Evolutionary conservation across 2,888 invertebrate species (phyloP).

Genomic region (Ryuthela nishihirai): DNA sequence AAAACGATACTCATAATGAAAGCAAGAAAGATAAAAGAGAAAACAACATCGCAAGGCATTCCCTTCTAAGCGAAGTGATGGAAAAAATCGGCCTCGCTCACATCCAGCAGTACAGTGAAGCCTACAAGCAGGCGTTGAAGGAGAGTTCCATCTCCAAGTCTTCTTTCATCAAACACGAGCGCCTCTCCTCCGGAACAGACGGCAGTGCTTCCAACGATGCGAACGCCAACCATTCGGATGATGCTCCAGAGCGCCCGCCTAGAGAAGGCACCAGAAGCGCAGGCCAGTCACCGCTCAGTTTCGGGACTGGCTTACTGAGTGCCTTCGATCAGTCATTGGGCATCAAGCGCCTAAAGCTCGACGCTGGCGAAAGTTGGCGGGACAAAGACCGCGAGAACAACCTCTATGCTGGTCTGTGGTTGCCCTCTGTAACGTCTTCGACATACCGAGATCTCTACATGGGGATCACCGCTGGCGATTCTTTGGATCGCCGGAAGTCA

Average conservation of each 20-base stretch:
- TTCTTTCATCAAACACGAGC: slow-evolving; percentile 18
- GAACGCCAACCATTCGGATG: slow-evolving; percentile 12
- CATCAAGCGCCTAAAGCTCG: slow-evolving; percentile 74
- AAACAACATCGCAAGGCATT: slow-evolving; percentile 47
- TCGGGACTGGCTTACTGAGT: slow-evolving; percentile 70
- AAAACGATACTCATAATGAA: slow-evolving; percentile 5
- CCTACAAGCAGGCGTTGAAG: slow-evolving; percentile 89
- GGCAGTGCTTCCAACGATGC: slow-evolving; percentile 27
- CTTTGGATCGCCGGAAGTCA: slow-evolving; percentile 21
- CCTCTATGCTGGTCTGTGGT: slow-evolving; percentile 67
- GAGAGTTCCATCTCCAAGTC: slow-evolving; percentile 55
- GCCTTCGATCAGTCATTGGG: slow-evolving; percentile 44
- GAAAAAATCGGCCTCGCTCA: slow-evolving; percentile 91
- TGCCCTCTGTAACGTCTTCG: slow-evolving; percentile 60
- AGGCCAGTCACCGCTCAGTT: slow-evolving; percentile 60
- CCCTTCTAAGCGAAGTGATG: slow-evolving; percentile 88
- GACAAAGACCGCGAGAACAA: slow-evolving; percentile 49
- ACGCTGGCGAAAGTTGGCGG: slow-evolving; percentile 52
- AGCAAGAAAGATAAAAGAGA: slow-evolving; percentile 9
- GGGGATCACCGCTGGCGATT: background rate
- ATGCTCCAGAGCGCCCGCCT: slow-evolving; percentile 20
- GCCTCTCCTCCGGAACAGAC: slow-evolving; percentile 37
- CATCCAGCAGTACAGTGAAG: slow-evolving; percentile 93
- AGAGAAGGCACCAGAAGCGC: slow-evolving; percentile 44
- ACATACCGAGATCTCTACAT: slow-evolving; percentile 5